Percentiles rank a stretch among this genome's conserved stretches.
These are phyloP conservation scores for Drosophila melanosoma DNA, from an alignment of 2,888 invertebrate species.

Conservation along the genomic window DNA sequence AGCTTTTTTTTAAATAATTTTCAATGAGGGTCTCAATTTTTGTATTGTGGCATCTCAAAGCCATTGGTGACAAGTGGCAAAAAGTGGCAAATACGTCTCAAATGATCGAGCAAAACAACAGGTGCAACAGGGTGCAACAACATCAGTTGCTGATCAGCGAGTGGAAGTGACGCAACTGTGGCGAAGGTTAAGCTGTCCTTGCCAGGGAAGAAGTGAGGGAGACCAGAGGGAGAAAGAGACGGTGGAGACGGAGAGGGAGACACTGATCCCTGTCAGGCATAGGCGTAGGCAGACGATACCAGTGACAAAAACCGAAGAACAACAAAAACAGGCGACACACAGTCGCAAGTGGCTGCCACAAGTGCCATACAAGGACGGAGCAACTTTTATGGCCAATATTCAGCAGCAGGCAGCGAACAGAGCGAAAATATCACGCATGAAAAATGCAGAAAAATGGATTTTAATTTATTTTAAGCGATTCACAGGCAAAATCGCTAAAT, in stretches of 20 bases:
- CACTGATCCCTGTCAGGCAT: neutral
- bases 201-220: slow-evolving; percentile 7
- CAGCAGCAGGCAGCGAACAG: neutral
- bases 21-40: neutral
- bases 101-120: slow-evolving; percentile 30
- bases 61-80: neutral
- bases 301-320: slow-evolving; percentile 20
- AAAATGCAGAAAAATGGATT: slow-evolving; percentile 70
- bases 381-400: slow-evolving; percentile 45
- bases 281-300: slow-evolving; percentile 1
- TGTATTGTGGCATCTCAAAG: neutral
- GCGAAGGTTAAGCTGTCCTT: slow-evolving; percentile 58
- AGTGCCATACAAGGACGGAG: slow-evolving; percentile 67
- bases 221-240: no score
- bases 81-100: slow-evolving; percentile 22
- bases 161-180: slow-evolving; percentile 54
- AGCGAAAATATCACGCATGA: slow-evolving; percentile 53
- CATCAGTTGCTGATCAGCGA: slow-evolving; percentile 6
- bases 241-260: no score
- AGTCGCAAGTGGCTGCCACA: slow-evolving; percentile 45
- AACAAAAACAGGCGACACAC: slow-evolving; percentile 37
- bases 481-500: slow-evolving; percentile 43
- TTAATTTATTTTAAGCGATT: slow-evolving; percentile 81
- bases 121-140: slow-evolving; percentile 11
- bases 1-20: neutral